phyloP scores from a whole-genome alignment of 2,888 invertebrate species.

The Neoitamus cyanurus region DNA sequence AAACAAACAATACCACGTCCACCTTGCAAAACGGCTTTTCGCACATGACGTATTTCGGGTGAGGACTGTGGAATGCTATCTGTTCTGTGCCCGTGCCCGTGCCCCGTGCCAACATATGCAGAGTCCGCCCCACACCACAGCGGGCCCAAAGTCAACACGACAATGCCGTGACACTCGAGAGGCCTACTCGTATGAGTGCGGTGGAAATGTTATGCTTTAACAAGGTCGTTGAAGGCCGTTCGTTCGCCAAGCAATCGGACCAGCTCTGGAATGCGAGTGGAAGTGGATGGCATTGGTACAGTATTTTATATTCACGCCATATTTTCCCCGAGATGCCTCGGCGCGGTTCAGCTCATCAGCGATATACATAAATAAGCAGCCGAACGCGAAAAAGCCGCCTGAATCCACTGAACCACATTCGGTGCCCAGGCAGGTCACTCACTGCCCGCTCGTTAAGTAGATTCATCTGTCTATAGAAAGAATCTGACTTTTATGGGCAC shows the following conservation, averaged over 20 bases:
- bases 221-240: constrained; percentile 50
- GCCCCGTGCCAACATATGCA: not conserved
- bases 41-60: constrained; percentile 31
- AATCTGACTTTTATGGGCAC: constrained; percentile 23
- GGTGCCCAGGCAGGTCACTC: constrained; percentile 6
- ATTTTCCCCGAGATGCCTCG: constrained; percentile 42
- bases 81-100: not conserved
- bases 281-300: constrained; percentile 42
- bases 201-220: constrained; percentile 27
- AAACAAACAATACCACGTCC: constrained; percentile 33
- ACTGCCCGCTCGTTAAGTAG: constrained; percentile 17
- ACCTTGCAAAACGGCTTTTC: constrained; percentile 1
- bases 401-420: constrained; percentile 37
- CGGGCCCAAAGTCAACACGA: not conserved
- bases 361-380: not conserved
- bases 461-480: constrained; percentile 29
- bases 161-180: not conserved
- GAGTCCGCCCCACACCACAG: not conserved
- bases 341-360: constrained; percentile 6
- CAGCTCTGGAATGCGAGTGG: constrained; percentile 26
- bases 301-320: constrained; percentile 48
- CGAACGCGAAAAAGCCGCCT: not conserved
- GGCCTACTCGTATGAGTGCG: not conserved
- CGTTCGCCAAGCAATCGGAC: constrained; percentile 32
- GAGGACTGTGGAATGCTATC: constrained; percentile 3